Evolutionary conservation across 2,888 invertebrate species (phyloP).

Genomic region (Torymus tubicola): DNA sequence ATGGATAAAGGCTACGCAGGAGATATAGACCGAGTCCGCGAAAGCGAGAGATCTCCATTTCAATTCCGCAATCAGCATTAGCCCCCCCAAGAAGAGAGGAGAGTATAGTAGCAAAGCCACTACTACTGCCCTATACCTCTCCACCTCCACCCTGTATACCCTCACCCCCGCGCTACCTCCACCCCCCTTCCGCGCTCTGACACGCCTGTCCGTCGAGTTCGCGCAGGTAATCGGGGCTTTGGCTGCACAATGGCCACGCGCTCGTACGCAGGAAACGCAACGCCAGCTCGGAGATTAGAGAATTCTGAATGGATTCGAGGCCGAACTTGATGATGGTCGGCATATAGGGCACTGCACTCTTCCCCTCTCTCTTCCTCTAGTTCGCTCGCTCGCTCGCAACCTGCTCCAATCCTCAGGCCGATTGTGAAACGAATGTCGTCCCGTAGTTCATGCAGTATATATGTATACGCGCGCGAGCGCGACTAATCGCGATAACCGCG

Average conservation of each 20-base stretch:
- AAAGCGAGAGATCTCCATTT: constrained; percentile 65
- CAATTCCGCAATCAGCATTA: constrained; percentile 71
- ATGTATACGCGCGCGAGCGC: not conserved
- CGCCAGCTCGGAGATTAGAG: constrained; percentile 47
- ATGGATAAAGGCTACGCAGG: constrained; percentile 8
- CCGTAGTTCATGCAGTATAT: constrained; percentile 25
- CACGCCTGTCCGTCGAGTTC: constrained; percentile 59
- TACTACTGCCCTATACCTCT: not conserved
- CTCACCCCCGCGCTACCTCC: not conserved
- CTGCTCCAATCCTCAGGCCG: not conserved
- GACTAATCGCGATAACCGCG: constrained; percentile 44
- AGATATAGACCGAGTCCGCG: constrained; percentile 20
- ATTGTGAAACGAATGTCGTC: constrained; percentile 46
- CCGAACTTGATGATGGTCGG: constrained; percentile 36
- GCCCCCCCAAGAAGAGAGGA: constrained; percentile 59
- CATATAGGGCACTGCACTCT: not conserved
- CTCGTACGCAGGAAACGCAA: constrained; percentile 25
- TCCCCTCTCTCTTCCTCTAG: not conserved
- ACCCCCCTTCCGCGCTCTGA: not conserved
- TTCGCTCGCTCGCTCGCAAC: not conserved
- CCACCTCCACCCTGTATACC: no score
- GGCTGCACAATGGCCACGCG: constrained; percentile 60
- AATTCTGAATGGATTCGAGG: constrained; percentile 36
- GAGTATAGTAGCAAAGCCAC: not conserved
- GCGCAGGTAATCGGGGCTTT: constrained; percentile 68